Base-by-base conservation (phyloP, 2,113 vertebrate genomes). In the Oostethus manadensis region DNA sequence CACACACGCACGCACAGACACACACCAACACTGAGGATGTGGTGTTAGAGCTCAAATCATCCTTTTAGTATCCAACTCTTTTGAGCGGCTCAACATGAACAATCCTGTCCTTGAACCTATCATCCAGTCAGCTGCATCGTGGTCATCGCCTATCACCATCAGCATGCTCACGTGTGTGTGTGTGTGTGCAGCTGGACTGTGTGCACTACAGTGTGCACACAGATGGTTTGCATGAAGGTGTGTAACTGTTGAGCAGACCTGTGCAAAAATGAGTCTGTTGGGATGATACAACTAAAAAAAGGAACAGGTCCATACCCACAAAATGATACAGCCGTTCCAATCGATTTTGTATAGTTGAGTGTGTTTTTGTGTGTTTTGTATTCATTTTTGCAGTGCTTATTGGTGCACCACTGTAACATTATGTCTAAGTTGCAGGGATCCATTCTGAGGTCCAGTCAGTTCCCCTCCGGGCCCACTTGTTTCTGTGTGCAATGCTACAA, bases 351-450 rank as follows among this genome's bases (percentile, higher is more conserved):
- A 77, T 46, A 38, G 71, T 82, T 74, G 70, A 74, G 67, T 33
- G 53, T 64, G 68, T 71, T 66, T 72, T 48, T 71, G 60, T 73
- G n/a, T n/a, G n/a, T 75, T 17, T 70, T 73, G 48, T 83, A 58
- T 77, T 80, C 80, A 82, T 61, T 67, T 78, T 80, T 71, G 48
- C 78, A 83, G 86, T 85, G 83, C 83, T 88, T 71, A 54, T 69
- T 51, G 40, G 67, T 58, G 46, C 65, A 66, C 60, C 63, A 67
- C 63, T 29, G 49, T 29, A 62, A 71, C 53, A 64, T 57, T 59
- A 51, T 29, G 40, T 80, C 71, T 64, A 45, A 59, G 60, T 65
- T 50, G 62, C 72, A 68, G 72, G 68, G 66, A 68, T 62, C 57
- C 54, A 71, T 64, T 66, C 51, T 4, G 67, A 70, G 67, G 79